Percentiles rank a stretch among this genome's conserved stretches.
Evolutionary conservation across 2,888 invertebrate species (phyloP).

Genomic region (Craniophora ligustri): DNA sequence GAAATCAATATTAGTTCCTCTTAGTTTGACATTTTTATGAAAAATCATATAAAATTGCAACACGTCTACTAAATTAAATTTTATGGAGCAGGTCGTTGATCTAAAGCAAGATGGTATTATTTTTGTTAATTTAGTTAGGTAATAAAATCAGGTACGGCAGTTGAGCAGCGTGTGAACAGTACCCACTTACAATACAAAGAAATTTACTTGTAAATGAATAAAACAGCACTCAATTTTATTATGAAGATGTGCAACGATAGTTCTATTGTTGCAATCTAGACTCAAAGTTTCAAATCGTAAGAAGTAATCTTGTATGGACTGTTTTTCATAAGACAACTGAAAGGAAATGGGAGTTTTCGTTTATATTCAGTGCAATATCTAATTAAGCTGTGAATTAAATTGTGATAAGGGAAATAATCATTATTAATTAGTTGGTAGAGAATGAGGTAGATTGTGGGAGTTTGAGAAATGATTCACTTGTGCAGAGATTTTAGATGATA

Average conservation of each 20-base stretch:
- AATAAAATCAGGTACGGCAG: constrained; percentile 42
- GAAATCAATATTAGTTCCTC: too few relatives aligned
- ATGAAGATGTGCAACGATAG: constrained; percentile 39
- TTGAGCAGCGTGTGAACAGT: constrained; percentile 57
- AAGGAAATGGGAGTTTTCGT: constrained; percentile 50
- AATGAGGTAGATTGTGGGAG: constrained; percentile 10
- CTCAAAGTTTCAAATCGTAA: constrained; percentile 11
- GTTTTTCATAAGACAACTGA: constrained; percentile 31
- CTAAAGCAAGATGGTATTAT: constrained; percentile 23
- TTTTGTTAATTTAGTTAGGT: constrained; percentile 25
- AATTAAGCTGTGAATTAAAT: constrained; percentile 42
- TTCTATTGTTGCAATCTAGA: constrained; percentile 25
- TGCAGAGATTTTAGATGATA: neutral
- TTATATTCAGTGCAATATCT: constrained; percentile 41
- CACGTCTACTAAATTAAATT: neutral
- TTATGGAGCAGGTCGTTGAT: constrained; percentile 27
- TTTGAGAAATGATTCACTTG: neutral
- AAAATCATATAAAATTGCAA: too few relatives aligned
- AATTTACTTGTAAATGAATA: constrained; percentile 59
- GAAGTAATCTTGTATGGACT: constrained; percentile 23
- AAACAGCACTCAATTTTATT: constrained; percentile 60
- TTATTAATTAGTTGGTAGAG: constrained; percentile 17
- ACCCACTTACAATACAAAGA: constrained; percentile 51
- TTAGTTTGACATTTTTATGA: too few relatives aligned
- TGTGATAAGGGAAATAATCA: constrained; percentile 34